Percentiles rank a stretch among this genome's conserved stretches.
These are phyloP conservation scores for Macrotus californicus DNA, from an alignment of 2,113 vertebrate genomes.

Conservation along the genomic window DNA sequence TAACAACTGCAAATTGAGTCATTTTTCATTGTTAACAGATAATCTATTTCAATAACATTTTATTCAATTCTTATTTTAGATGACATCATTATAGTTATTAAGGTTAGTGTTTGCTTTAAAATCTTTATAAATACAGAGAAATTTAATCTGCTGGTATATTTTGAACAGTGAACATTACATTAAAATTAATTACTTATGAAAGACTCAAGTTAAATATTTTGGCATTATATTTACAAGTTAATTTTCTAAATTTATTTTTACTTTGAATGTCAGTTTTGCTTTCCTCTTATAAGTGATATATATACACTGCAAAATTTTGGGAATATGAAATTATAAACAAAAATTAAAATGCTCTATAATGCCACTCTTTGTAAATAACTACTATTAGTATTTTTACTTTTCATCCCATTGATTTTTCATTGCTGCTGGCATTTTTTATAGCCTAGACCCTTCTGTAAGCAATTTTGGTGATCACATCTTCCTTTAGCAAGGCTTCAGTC, in stretches of 20 bases:
- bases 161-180: background rate
- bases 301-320: background rate
- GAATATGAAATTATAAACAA: background rate
- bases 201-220: background rate
- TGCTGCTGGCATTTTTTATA: background rate
- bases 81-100: background rate
- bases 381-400: background rate
- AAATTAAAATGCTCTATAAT: background rate
- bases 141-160: background rate
- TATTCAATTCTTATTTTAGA: constrained; percentile 29
- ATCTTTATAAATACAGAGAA: background rate
- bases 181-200: background rate
- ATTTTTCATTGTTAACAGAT: constrained; percentile 43
- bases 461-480: background rate
- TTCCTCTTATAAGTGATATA: background rate
- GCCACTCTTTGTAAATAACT: background rate
- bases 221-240: background rate
- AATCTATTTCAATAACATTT: constrained; percentile 46
- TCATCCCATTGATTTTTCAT: background rate
- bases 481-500: background rate
- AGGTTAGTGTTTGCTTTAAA: background rate
- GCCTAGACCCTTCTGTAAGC: background rate
- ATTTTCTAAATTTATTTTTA: background rate
- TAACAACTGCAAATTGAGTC: constrained; percentile 42
- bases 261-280: background rate